Evolutionary conservation across 2,797 vertebrate species (phyloP).

Genomic region (Ctenochaetus hawaiiensis): DNA sequence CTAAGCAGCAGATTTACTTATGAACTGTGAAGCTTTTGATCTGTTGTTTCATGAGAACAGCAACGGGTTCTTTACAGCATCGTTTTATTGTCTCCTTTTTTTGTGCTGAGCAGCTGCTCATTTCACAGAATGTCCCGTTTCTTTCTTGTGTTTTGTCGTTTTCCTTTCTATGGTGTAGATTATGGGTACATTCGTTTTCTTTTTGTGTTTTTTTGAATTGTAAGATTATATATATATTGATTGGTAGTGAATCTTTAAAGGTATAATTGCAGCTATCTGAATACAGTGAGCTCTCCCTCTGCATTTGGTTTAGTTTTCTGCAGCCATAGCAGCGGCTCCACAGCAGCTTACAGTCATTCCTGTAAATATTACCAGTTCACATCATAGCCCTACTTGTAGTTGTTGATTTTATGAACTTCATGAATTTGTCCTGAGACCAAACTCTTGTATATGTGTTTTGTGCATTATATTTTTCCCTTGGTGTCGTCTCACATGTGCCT

Average conservation of each 20-base stretch:
- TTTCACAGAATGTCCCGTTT: slow-evolving; percentile 36
- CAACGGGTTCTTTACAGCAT: slow-evolving; percentile 6
- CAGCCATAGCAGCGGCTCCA: slow-evolving; percentile 12
- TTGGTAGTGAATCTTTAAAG: slow-evolving; percentile 41
- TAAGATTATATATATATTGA: slow-evolving; percentile 35
- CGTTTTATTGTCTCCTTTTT: neutral
- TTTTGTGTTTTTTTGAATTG: neutral
- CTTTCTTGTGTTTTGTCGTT: slow-evolving; percentile 11
- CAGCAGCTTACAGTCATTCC: slow-evolving; percentile 53
- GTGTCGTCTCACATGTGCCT: slow-evolving; percentile 68
- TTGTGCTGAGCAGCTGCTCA: slow-evolving; percentile 37
- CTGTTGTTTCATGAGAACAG: slow-evolving; percentile 29
- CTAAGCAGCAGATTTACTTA: slow-evolving; percentile 34
- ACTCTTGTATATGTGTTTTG: slow-evolving; percentile 35
- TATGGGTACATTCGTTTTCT: neutral
- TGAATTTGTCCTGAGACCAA: slow-evolving; percentile 59
- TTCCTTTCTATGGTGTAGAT: slow-evolving; percentile 2
- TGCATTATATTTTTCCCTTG: neutral
- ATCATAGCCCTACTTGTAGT: slow-evolving; percentile 3
- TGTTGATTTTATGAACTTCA: slow-evolving; percentile 23
- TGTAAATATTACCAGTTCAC: slow-evolving; percentile 47
- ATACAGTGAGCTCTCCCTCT: slow-evolving; percentile 14
- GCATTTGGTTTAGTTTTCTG: slow-evolving; percentile 1
- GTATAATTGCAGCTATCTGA: slow-evolving; percentile 1
- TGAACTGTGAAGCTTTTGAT: slow-evolving; percentile 67